Base-by-base conservation (phyloP, 2,888 invertebrate genomes). In the Eilema sororculum region DNA sequence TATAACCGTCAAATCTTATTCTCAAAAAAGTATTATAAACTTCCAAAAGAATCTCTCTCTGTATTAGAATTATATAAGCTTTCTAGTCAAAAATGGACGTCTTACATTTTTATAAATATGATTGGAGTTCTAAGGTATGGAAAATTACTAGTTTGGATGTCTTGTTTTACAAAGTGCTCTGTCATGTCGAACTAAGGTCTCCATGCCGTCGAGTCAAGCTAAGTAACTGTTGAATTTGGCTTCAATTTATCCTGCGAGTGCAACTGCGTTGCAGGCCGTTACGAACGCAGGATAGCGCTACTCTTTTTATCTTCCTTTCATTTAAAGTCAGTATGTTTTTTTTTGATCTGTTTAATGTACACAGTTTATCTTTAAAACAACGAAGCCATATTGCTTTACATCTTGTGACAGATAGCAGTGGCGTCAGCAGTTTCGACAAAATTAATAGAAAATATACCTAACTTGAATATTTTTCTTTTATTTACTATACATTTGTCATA, bases 61-160 rank as follows among this genome's bases (percentile, higher is more conserved):
- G 93, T 94, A 93, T 94, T 94, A 93, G 91, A 90, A 89, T 89
- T 58, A 52, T 91, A 69, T 82, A 93, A 94, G 91, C 87, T 90
- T 91, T 95, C 95, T 95, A 95, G 95, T 95, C 95, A 95, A 95
- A 93, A 94, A 93, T 90, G 88, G 87, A 89, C 91, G 90, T 89
- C 84, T 84, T 85, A 84, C 87, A 86, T 86, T 85, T 87, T 84
- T 84, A 81, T 73, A 72, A 68, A 71, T 78, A 78, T 74, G 66
- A 78, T 84, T 78, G 77, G 79, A 76, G 72, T 79, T 77, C 52
- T 76, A 74, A 78, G 73, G 74, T 82, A 81, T 78, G 79, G 75
- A 67, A 80, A 82, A 82, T 74, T 82, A 9, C 62, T 65, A 71
- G 74, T 28, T 30, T 68, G 58, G 24, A 22, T 65, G 65, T 72